Conservation (phyloP, 2,888 invertebrate species). For the Synergus japonicus region DNA sequence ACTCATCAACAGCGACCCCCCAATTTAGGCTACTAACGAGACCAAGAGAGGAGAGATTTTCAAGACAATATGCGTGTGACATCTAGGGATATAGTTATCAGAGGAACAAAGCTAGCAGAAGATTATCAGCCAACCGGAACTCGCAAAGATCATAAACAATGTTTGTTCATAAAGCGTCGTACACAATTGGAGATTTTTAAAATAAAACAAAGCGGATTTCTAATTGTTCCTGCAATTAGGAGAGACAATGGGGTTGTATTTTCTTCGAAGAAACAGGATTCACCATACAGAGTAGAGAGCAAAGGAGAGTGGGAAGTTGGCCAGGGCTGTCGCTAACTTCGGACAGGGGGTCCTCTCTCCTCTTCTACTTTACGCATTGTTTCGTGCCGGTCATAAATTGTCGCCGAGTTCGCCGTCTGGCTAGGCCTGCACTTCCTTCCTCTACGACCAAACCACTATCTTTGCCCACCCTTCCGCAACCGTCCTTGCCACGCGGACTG, state of each 20-base stretch:
- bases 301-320: slow-evolving; percentile 53
- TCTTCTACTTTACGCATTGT: slow-evolving; percentile 63
- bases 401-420: slow-evolving; percentile 62
- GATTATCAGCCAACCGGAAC: neutral
- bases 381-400: slow-evolving; percentile 69
- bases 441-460: slow-evolving; percentile 49
- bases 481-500: slow-evolving; percentile 43
- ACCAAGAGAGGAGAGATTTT: too few species aligned
- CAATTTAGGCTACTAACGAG: too few species aligned
- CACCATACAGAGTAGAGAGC: slow-evolving; percentile 7
- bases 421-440: slow-evolving; percentile 65
- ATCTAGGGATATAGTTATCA: neutral
- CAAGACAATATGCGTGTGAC: neutral
- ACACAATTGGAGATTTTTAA: slow-evolving; percentile 24
- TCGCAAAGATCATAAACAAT: slow-evolving; percentile 25
- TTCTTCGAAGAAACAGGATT: slow-evolving; percentile 36
- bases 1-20: too few species aligned
- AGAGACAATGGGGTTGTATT: slow-evolving; percentile 34
- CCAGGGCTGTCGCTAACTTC: slow-evolving; percentile 57
- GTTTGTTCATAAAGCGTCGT: slow-evolving; percentile 1
- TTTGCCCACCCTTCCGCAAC: slow-evolving; percentile 20
- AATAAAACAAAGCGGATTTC: slow-evolving; percentile 27
- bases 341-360: slow-evolving; percentile 45
- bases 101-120: neutral
- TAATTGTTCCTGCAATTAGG: slow-evolving; percentile 36